Evolutionary conservation across 2,113 vertebrate species (phyloP), one percentile per base, ranked within the genome.

Genomic region (Festucalex cinctus): DNA sequence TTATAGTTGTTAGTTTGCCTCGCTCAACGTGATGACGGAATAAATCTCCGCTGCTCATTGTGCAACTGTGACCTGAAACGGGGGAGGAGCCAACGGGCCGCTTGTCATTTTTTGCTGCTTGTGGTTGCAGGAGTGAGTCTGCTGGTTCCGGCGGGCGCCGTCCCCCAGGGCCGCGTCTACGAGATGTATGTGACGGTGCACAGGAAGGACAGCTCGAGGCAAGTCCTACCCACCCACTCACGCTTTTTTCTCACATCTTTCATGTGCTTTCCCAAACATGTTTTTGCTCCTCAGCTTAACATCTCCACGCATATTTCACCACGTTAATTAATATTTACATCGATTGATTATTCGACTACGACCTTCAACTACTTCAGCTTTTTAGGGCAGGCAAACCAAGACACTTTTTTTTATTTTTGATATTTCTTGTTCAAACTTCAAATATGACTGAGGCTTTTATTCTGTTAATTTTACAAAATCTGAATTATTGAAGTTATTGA

Each of bases 131-230:
- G 97, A 83, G 94, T 99, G 68, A 98, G 97, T 83, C 90, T 99
- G 93, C 90, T 98, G 94, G 96, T 98, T 85, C 97, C 97, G 69
- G 95, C 96, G 0, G 97, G 97, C 56, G 95, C 95, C 0, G 87
- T 99, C 89, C 97, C 97, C 83, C 95, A 95, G 88, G 97, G 97
- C 35, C 89, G 97, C 84, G 94, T 95, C 76, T 99, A 98, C 62
- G 97, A 99, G 90, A 98, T 99, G 96, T 98, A 96, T 83, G 92
- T 99, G 93, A 98, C 96, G 35, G 95, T 99, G 73, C 96, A 98
- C 92, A 95, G 97, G 88, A 98, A 95, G 88, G 97, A 98, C 85
- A 95, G 89, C 88, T 94, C 98, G 93, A 98, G 95, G 97, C 97
- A 94, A 63, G 71, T 77, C 73, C 73, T 17, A 13, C 91, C 26